Evolutionary conservation across 1,140 invertebrate species (phyloP), one percentile per base, ranked within the genome.

Genomic region (Platyura marginata): DNA sequence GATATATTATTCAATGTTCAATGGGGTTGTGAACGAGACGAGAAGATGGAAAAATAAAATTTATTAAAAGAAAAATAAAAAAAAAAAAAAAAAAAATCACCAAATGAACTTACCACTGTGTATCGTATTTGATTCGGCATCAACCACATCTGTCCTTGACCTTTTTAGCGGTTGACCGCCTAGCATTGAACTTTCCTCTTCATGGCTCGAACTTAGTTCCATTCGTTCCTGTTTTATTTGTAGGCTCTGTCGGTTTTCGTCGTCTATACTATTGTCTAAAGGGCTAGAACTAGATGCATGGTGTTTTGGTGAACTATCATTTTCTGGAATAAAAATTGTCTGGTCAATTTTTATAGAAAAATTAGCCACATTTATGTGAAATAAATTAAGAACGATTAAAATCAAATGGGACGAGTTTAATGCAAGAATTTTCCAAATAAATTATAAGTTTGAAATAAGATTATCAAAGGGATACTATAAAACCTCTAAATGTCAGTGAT

Each of bases 41-140:
- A n/a, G n/a, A n/a, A n/a, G n/a, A n/a, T n/a, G n/a, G n/a, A n/a
- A n/a, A n/a, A n/a, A n/a, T n/a, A 19, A 37, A 37, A 19, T 4
- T 19, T 16, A 19, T 19, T 5, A 37, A 19, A 19, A 35, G 15
- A 8, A 35, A 15, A 35, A 35, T 5, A 35, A 35, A 15, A 35
- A 35, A n/a, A 40, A 19, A 40, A 40, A 18, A 18, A 15, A 41
- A 41, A 20, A 16, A 32, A 32, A 33, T 15, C 13, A 33, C 16
- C 16, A 34, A 29, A 20, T 19, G 43, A 40, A 70, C 80, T 83
- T 65, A 89, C 85, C 84, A 62, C 81, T 85, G 63, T 86, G 80
- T 57, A 82, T 79, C 44, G 84, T 88, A 57, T 89, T 90, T 22
- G 82, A 82, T 61, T 86, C 83, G 32, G 83, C 83, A 57, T 90